Percentiles rank a stretch among this genome's conserved stretches.
Conservation (phyloP, 1,140 invertebrate genomes). For the Papilio machaon region DNA sequence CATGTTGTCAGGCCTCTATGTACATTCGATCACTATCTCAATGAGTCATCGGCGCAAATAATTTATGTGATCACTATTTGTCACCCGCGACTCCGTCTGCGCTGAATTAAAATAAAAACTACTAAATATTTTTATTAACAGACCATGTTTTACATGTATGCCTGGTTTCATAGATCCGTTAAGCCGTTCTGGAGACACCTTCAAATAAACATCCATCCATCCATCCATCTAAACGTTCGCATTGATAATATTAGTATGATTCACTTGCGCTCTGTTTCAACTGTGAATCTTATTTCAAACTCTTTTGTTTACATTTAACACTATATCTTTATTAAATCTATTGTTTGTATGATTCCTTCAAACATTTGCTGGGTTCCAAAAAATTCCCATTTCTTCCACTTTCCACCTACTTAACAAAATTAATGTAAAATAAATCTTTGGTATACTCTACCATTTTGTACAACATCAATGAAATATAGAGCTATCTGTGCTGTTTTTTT, state of each 20-base stretch:
- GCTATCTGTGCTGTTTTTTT: background rate
- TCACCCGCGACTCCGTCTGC: no score
- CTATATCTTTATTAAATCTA: background rate
- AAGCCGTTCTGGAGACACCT: no score
- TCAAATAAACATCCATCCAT: no score
- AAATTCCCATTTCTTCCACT: no score
- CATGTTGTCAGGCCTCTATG: background rate
- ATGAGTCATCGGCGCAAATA: slow-evolving; percentile 9
- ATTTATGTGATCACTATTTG: background rate
- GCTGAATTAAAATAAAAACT: no score
- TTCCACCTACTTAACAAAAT: no score
- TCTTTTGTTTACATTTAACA: background rate
- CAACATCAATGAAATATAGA: no score
- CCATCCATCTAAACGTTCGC: no score
- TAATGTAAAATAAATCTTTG: background rate
- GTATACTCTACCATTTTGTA: background rate
- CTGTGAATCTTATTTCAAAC: slow-evolving; percentile 6
- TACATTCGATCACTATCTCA: background rate
- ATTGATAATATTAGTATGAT: background rate
- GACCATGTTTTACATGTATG: no score
- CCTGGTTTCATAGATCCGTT: no score
- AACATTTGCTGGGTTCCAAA: background rate
- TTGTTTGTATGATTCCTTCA: background rate
- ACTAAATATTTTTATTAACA: no score
- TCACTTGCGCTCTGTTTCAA: slow-evolving; percentile 13